Evolutionary conservation across 2,113 vertebrate species (phyloP).

Genomic region (Ictalurus furcatus): DNA sequence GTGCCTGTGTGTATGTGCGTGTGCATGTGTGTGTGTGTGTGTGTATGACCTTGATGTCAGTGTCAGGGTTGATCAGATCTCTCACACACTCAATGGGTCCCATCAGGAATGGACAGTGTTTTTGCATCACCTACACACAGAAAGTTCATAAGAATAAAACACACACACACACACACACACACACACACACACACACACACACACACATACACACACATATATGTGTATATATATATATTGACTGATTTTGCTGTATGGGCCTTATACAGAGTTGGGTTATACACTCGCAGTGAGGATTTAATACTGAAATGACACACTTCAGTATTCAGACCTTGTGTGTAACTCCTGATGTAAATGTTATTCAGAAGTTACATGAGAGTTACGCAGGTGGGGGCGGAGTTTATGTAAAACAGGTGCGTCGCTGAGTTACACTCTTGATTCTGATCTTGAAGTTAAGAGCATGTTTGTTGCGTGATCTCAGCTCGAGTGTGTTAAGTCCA

Average conservation of each 20-base stretch:
- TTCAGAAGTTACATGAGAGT: background rate
- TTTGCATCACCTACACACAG: constrained; percentile 76
- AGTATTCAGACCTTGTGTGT: background rate
- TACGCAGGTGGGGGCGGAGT: background rate
- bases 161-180: background rate
- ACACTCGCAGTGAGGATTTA: background rate
- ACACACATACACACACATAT: background rate
- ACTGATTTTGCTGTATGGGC: background rate
- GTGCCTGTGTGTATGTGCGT: background rate
- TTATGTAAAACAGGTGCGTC: background rate
- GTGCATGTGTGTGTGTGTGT: background rate
- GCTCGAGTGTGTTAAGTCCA: background rate
- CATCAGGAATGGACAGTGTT: constrained; percentile 85
- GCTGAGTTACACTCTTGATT: background rate
- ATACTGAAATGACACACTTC: background rate
- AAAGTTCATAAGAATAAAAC: background rate
- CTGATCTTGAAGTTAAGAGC: background rate
- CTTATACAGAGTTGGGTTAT: background rate
- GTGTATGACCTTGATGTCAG: constrained; percentile 84
- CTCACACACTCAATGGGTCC: constrained; percentile 80
- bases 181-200: background rate
- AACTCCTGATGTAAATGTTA: background rate
- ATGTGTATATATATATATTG: background rate
- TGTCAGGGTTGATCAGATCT: constrained; percentile 77
- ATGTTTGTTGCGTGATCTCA: background rate